A percentile compares a stretch with the other conserved stretches of the same genome.
These are phyloP conservation scores for Drosophila pseudoobscura DNA, from an alignment of 1,140 invertebrate species.

Conservation along the genomic window DNA sequence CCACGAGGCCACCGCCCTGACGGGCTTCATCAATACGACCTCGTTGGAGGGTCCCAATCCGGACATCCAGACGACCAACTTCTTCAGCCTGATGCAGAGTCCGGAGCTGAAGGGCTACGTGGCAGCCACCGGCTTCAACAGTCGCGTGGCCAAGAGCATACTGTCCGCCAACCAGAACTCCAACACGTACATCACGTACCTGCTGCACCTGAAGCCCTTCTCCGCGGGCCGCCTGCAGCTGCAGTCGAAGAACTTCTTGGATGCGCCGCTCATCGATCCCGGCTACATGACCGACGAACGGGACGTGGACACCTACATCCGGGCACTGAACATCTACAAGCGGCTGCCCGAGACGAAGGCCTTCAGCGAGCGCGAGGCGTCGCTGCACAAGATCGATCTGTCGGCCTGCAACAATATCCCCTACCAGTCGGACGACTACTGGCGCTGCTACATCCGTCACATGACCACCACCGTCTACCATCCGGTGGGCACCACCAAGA, in stretches of 20 bases:
- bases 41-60: slow-evolving; percentile 78
- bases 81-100: slow-evolving; percentile 78
- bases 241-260: slow-evolving; percentile 73
- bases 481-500: slow-evolving; percentile 90
- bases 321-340: slow-evolving; percentile 86
- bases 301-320: slow-evolving; percentile 89
- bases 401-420: slow-evolving; percentile 77
- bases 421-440: slow-evolving; percentile 86
- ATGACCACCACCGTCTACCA: slow-evolving; percentile 88
- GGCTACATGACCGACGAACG: slow-evolving; percentile 91
- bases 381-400: slow-evolving; percentile 83
- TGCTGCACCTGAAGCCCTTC: slow-evolving; percentile 84
- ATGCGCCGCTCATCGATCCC: slow-evolving; percentile 90
- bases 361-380: slow-evolving; percentile 84
- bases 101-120: slow-evolving; percentile 75
- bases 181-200: slow-evolving; percentile 83
- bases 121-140: slow-evolving; percentile 82
- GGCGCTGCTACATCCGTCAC: slow-evolving; percentile 87
- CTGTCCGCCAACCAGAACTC: slow-evolving; percentile 82
- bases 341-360: slow-evolving; percentile 85
- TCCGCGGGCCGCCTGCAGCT: slow-evolving; percentile 84
- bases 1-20: slow-evolving; percentile 79
- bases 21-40: slow-evolving; percentile 82
- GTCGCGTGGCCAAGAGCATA: slow-evolving; percentile 82
- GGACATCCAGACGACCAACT: slow-evolving; percentile 82